A percentile compares a stretch with the other conserved stretches of the same genome.
These are phyloP conservation scores for Sarcophaga rosellei DNA, from an alignment of 2,888 invertebrate species.

Conservation along the genomic window DNA sequence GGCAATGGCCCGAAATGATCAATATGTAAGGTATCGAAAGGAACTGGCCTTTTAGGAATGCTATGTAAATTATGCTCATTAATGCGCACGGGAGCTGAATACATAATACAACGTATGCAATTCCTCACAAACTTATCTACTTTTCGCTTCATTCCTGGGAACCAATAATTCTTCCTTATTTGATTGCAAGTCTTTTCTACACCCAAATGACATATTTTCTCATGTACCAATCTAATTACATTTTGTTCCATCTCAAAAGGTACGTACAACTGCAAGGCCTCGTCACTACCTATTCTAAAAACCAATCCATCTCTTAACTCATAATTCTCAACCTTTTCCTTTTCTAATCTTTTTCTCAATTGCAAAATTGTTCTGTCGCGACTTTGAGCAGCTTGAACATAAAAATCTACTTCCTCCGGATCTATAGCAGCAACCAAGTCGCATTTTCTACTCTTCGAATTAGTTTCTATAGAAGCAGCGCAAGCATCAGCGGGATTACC, in stretches of 20 bases:
- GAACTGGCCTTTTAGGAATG: slow-evolving; percentile 4
- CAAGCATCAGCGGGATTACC: too few species aligned
- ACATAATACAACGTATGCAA: slow-evolving; percentile 25
- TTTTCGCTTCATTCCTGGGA: slow-evolving; percentile 4
- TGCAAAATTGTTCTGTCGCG: slow-evolving; percentile 16
- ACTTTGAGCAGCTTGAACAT: slow-evolving; percentile 52
- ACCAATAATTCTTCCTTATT: slow-evolving; percentile 21
- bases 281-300: neutral
- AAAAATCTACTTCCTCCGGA: slow-evolving; percentile 43
- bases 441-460: neutral
- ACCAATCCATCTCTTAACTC: slow-evolving; percentile 21
- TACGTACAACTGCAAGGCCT: slow-evolving; percentile 6
- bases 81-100: neutral
- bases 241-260: slow-evolving; percentile 20
- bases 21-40: slow-evolving; percentile 14
- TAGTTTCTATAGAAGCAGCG: neutral
- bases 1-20: slow-evolving; percentile 20
- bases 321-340: neutral
- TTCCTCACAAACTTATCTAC: slow-evolving; percentile 4
- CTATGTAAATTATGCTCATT: neutral
- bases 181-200: slow-evolving; percentile 19
- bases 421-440: slow-evolving; percentile 18
- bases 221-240: slow-evolving; percentile 23
- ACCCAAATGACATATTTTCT: slow-evolving; percentile 32
- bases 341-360: slow-evolving; percentile 12